These are phyloP conservation scores for Momotus momota DNA, from an alignment of 2,797 vertebrate species.

Conservation along the genomic window DNA sequence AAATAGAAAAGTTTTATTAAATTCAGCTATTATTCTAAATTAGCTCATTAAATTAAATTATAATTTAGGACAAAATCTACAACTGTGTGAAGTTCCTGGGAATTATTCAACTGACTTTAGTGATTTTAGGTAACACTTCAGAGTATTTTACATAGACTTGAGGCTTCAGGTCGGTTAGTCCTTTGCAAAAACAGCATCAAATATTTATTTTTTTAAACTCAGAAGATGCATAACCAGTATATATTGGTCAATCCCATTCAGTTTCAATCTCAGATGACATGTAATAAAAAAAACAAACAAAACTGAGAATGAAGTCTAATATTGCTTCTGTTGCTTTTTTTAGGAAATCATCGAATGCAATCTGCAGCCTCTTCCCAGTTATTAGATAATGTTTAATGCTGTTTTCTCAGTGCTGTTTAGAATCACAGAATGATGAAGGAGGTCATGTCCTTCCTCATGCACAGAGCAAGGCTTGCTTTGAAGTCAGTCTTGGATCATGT, in stretches of 20 bases:
- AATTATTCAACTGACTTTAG: background rate
- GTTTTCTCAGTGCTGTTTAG: background rate
- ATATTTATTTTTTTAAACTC: background rate
- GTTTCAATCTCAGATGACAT: background rate
- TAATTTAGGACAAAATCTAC: background rate
- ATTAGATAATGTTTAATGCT: background rate
- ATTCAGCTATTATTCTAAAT: slow-evolving; percentile 31
- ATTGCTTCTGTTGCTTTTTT: background rate
- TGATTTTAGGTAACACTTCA: background rate
- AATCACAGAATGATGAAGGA: background rate
- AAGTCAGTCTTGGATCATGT: background rate
- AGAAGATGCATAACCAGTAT: background rate
- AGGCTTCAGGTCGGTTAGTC: background rate
- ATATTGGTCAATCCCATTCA: background rate
- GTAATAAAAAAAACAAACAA: background rate
- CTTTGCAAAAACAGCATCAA: background rate
- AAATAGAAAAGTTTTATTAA: slow-evolving; percentile 27
- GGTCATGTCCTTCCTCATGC: background rate
- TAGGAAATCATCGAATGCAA: background rate
- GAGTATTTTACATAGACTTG: background rate
- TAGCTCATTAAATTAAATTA: background rate
- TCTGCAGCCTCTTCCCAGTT: background rate
- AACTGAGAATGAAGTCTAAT: background rate
- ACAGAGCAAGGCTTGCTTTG: background rate
- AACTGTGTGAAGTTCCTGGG: background rate